phyloP scores from a whole-genome alignment of 2,113 vertebrate genomes.

The Danionella cerebrum region DNA sequence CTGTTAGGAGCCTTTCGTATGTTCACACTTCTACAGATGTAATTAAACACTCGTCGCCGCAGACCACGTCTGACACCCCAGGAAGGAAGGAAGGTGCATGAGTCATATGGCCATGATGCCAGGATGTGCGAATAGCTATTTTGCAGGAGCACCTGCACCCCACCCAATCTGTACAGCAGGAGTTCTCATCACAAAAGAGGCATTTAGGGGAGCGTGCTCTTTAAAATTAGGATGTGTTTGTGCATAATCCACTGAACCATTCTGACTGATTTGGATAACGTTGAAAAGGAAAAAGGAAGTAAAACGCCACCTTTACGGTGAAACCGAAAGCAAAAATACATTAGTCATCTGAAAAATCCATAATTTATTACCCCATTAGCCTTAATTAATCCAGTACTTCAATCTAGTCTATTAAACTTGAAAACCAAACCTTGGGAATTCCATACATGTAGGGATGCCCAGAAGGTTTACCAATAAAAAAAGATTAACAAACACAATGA shows the following conservation, averaged over 20 bases:
- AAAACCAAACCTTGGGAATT: constrained; percentile 33
- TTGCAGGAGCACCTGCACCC: constrained; percentile 29
- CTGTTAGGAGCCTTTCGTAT: constrained; percentile 57
- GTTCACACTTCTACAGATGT: constrained; percentile 57
- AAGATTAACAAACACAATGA: too few relatives aligned
- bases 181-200: neutral
- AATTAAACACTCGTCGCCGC: constrained; percentile 53
- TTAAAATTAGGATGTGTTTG: neutral
- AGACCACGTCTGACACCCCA: constrained; percentile 46
- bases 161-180: neutral
- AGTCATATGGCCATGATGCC: neutral
- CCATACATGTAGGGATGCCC: constrained; percentile 24
- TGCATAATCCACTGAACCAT: neutral
- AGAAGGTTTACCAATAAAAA: too few relatives aligned
- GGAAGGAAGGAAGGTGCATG: constrained; percentile 1
- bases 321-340: too few relatives aligned
- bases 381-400: constrained; percentile 11
- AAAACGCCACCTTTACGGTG: too few relatives aligned
- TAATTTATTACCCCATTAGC: constrained; percentile 22
- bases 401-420: constrained; percentile 11
- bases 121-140: constrained; percentile 20
- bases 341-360: too few relatives aligned
- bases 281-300: too few relatives aligned
- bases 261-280: too few relatives aligned
- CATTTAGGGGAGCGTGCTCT: neutral